Evolutionary conservation across 2,113 vertebrate species (phyloP), one percentile per base, ranked within the genome.

Genomic region (Taxidea taxus): DNA sequence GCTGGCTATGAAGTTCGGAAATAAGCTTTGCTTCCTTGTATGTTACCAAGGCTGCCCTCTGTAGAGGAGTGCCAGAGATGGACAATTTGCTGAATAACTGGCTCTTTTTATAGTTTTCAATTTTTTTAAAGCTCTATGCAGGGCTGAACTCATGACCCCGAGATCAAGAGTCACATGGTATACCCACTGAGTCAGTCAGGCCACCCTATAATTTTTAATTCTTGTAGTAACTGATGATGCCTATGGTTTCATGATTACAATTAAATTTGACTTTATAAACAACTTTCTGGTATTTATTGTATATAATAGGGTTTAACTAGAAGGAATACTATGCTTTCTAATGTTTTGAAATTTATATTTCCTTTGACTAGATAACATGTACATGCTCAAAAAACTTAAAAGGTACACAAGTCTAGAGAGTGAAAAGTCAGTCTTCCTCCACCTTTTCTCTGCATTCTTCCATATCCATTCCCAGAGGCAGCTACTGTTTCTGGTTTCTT

Each of bases 311-410:
- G 49, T 75, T 90, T 75, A 44, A 66, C 39, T 96, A 68, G 80
- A 89, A 70, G 83, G 56, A 86, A 34, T 77, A 75, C 54, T 7
- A n/a, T 89, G 9, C 34, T 92, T 72, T 54, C 60, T 85, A 66
- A 85, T 72, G 47, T 84, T 80, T 60, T 81, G 21, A 81, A 74
- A 68, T 88, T 54, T 85, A 2, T 31, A 44, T 66, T 94, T 91
- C 14, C 49, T 90, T 86, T 62, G 12, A 85, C 9, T 86, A 86
- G 42, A 34, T 81, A 75, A n/a, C 31, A 60, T 68, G 42, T 72
- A 81, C 8, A 34, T 75, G 31, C 68, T 83, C 87, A 90, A 51
- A 74, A 94, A 75, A 62, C 80, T 83, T 93, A 60, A 91, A 96
- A 92, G n/a, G 34, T 56, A 16, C 14, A 25, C 20, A 47, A 25